Percentiles rank a stretch among this genome's conserved stretches.
Conservation (phyloP, 2,888 invertebrate species). For the Phytoseiulus persimilis region DNA sequence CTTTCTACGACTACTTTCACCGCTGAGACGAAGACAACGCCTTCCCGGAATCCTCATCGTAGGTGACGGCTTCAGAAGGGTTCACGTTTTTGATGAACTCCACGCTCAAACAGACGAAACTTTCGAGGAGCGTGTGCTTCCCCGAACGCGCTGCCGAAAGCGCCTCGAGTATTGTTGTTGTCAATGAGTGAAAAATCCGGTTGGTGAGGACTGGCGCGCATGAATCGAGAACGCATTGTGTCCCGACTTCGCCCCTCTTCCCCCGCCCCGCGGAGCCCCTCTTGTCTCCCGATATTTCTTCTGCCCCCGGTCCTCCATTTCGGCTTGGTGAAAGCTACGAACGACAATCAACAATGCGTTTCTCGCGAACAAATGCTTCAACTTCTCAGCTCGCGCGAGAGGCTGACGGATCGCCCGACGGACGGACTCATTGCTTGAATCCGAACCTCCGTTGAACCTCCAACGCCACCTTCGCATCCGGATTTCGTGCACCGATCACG, state of each 20-base stretch:
- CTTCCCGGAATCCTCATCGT: background rate
- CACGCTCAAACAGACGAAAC: background rate
- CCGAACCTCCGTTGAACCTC: background rate
- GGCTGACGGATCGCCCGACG: background rate
- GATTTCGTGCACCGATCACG: background rate
- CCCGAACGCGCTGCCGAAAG: background rate
- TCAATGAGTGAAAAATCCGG: background rate
- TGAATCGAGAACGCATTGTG: background rate
- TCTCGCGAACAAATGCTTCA: background rate
- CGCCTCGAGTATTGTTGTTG: background rate
- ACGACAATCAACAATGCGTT: background rate
- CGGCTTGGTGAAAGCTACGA: background rate
- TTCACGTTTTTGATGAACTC: background rate
- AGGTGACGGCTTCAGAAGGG: background rate
- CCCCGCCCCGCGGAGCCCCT: background rate
- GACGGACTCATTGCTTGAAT: background rate
- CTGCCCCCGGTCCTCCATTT: background rate
- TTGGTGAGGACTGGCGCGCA: background rate
- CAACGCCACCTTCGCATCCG: slow-evolving; percentile 5
- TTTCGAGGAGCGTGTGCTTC: background rate
- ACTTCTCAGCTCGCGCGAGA: background rate
- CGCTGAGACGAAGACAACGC: background rate
- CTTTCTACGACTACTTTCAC: background rate
- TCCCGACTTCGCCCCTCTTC: background rate
- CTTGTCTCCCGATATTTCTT: too few species aligned